Conservation (phyloP, 2,888 invertebrate species). For the Acanthococcus lagerstroemiae region DNA sequence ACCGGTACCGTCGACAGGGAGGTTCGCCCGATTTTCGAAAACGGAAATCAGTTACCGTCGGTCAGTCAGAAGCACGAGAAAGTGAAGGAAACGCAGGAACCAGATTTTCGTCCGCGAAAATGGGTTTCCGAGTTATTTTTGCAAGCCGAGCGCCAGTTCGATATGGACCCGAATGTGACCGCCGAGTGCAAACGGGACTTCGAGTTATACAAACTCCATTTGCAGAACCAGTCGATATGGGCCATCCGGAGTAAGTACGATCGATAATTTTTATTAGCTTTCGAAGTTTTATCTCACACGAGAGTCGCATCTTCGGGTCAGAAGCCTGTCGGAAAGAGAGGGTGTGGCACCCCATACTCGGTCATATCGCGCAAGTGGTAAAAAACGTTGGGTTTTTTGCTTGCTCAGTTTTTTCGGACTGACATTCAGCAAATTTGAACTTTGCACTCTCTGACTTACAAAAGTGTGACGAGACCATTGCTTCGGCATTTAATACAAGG, state of each 20-base stretch:
- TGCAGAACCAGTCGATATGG: slow-evolving; percentile 13
- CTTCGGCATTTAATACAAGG: too few relatives aligned
- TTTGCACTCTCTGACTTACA: too few relatives aligned
- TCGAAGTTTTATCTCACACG: too few relatives aligned
- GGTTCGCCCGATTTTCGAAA: slow-evolving; percentile 10
- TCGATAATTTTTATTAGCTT: too few relatives aligned
- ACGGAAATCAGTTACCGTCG: not conserved
- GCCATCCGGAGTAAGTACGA: slow-evolving; percentile 23
- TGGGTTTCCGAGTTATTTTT: slow-evolving; percentile 17
- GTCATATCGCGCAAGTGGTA: too few relatives aligned
- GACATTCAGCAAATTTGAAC: too few relatives aligned
- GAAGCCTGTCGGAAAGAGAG: too few relatives aligned
- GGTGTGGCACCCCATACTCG: too few relatives aligned
- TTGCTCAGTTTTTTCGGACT: too few relatives aligned
- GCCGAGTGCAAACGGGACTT: slow-evolving; percentile 14
- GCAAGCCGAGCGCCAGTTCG: slow-evolving; percentile 6
- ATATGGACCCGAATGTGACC: slow-evolving; percentile 4
- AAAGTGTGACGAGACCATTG: too few relatives aligned
- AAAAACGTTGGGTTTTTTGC: too few relatives aligned
- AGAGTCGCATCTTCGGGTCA: too few relatives aligned
- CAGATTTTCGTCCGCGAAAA: slow-evolving; percentile 10
- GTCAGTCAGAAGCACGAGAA: not conserved
- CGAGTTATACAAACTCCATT: slow-evolving; percentile 19
- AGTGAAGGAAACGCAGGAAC: not conserved
- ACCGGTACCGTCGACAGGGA: not conserved